Conservation (phyloP, 2,113 vertebrate genomes). For the Ctenodactylus gundi region DNA sequence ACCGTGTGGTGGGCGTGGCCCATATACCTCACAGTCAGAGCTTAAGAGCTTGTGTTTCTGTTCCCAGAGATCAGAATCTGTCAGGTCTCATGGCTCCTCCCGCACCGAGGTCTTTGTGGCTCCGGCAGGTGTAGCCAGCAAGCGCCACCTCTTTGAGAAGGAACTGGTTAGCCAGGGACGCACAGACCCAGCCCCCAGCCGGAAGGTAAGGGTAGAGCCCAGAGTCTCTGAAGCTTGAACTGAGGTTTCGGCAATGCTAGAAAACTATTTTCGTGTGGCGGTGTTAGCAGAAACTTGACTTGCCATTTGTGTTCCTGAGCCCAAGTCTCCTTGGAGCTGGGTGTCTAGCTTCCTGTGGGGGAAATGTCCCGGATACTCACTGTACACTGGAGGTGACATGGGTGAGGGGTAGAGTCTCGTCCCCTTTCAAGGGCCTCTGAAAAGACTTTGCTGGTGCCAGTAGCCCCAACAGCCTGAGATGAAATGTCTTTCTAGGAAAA, state of each 20-base stretch:
- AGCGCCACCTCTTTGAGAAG: conserved; percentile 91
- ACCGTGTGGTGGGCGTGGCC: accelerated
- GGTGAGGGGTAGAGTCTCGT: not conserved
- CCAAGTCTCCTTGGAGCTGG: no score
- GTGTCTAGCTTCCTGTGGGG: accelerated
- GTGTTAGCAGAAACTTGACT: not conserved
- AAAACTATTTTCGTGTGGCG: accelerated
- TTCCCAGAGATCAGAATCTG: conserved; percentile 86
- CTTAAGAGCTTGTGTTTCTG: not conserved
- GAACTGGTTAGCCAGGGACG: conserved; percentile 22
- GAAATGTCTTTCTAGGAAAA: conserved; percentile 81
- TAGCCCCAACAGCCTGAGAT: not conserved
- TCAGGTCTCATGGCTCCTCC: conserved; percentile 78
- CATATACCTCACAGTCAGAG: accelerated
- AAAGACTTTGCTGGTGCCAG: not conserved
- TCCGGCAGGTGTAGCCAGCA: conserved; percentile 91
- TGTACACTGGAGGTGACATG: accelerated
- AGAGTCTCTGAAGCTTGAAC: not conserved
- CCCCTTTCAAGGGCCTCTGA: not conserved
- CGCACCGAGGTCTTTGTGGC: conserved; percentile 84
- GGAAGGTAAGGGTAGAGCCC: conserved; percentile 36
- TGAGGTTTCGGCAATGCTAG: not conserved
- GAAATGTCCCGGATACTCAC: not conserved
- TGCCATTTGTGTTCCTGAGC: not conserved
- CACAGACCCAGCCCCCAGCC: accelerated